Conservation (phyloP, 2,113 vertebrate genomes). For the Microtus ochrogaster region DNA sequence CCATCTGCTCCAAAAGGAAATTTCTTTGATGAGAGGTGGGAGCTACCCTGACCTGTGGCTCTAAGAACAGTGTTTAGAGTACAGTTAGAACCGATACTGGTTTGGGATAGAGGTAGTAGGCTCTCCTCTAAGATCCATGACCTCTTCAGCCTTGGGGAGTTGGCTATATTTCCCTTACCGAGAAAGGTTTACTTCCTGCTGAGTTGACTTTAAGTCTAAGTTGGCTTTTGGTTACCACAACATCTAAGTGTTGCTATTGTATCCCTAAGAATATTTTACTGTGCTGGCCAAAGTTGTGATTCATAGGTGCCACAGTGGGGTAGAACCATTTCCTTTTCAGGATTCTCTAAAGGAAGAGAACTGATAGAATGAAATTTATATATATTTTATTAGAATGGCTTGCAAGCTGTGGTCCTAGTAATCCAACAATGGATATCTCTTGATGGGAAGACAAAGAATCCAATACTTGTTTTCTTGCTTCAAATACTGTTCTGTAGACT, state of each 20-base stretch:
- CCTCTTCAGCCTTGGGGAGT: background rate
- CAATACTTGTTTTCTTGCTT: background rate
- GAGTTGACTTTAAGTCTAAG: background rate
- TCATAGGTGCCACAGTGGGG: background rate
- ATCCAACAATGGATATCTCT: background rate
- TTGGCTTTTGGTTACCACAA: background rate
- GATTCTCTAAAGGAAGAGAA: background rate
- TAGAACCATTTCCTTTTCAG: background rate
- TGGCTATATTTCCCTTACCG: background rate
- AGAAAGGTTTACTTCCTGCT: background rate
- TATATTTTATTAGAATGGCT: background rate
- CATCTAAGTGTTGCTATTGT: background rate
- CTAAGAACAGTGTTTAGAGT: background rate
- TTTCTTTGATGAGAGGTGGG: background rate
- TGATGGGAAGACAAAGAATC: background rate
- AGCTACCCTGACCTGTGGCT: background rate
- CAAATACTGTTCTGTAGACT: background rate
- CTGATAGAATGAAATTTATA: background rate
- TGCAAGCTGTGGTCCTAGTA: background rate
- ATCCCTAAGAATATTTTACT: background rate
- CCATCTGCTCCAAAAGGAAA: background rate
- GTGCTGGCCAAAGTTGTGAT: background rate
- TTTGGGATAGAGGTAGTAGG: background rate
- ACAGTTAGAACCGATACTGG: background rate
- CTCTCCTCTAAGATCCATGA: background rate